Percentiles rank a stretch among this genome's conserved stretches.
phyloP scores from a whole-genome alignment of 1,140 invertebrate genomes.

The Lucilia sericata region DNA sequence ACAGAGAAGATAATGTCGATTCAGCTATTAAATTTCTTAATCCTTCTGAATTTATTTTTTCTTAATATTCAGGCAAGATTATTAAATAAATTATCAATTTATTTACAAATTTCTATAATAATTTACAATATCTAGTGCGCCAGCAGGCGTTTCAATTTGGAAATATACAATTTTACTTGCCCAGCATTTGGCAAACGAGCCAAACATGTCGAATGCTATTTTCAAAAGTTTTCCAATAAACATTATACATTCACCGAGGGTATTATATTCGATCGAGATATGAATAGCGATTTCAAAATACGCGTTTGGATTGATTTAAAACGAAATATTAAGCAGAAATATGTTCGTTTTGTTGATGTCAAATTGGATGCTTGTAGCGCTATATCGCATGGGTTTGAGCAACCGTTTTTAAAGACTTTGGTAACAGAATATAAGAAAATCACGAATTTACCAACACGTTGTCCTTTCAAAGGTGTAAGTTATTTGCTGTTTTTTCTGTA shows the following conservation, averaged over 20 bases:
- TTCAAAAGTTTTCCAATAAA: background rate
- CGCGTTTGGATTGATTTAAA: background rate
- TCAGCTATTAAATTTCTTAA: too few relatives aligned
- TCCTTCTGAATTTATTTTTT: too few relatives aligned
- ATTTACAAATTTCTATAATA: too few relatives aligned
- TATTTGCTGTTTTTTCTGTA: background rate
- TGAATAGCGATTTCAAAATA: background rate
- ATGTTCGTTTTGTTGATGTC: background rate
- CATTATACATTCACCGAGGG: background rate
- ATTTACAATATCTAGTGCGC: background rate
- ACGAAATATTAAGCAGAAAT: background rate
- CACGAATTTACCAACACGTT: background rate
- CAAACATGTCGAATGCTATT: background rate
- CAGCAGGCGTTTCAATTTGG: background rate
- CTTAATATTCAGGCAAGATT: too few relatives aligned
- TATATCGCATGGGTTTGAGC: background rate
- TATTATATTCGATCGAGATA: background rate
- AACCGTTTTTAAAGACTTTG: background rate
- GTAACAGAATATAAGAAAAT: background rate
- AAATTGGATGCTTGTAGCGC: background rate
- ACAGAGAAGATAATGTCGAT: too few relatives aligned
- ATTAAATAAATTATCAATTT: too few relatives aligned
- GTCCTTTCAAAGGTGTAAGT: slow-evolving; percentile 9
- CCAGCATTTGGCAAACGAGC: background rate
- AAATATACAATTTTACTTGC: background rate